A percentile compares a stretch with the other conserved stretches of the same genome.
Evolutionary conservation across 2,888 invertebrate genomes (phyloP).

Genomic region (Miltochrista miniata): DNA sequence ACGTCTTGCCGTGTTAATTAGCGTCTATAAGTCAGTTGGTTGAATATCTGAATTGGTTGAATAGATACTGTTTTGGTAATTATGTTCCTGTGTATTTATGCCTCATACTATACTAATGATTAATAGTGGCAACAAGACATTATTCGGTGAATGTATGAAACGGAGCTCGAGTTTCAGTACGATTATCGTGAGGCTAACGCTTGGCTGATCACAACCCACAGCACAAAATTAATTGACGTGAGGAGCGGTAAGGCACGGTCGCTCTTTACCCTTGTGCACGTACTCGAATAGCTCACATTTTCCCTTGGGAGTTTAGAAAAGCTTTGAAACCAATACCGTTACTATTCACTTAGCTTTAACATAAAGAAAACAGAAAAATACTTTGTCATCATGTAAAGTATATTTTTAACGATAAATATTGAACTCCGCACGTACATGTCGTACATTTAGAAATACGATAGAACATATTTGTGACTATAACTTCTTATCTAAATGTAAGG

Average conservation of each 20-base stretch:
- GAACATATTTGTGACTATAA: too few relatives aligned
- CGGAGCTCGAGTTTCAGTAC: conserved; percentile 60
- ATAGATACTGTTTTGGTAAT: conserved; percentile 13
- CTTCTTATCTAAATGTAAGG: too few relatives aligned
- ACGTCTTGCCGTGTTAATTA: conserved; percentile 27
- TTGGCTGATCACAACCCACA: conserved; percentile 68
- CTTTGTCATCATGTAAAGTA: too few relatives aligned
- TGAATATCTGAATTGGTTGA: too few relatives aligned
- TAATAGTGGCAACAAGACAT: conserved; percentile 52
- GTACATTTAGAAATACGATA: too few relatives aligned
- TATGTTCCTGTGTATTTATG: conserved; percentile 21
- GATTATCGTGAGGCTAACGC: conserved; percentile 70
- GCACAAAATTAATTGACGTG: conserved; percentile 76
- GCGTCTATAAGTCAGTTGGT: conserved; percentile 19
- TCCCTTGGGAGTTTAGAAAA: conserved; percentile 23
- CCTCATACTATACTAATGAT: conserved; percentile 42
- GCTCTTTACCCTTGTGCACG: conserved; percentile 17
- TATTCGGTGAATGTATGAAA: conserved; percentile 54
- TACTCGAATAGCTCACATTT: conserved; percentile 30
- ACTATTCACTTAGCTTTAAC: background rate
- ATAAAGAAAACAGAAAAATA: too few relatives aligned
- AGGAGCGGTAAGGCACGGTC: conserved; percentile 21
- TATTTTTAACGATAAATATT: too few relatives aligned
- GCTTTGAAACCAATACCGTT: conserved; percentile 1
- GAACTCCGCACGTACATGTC: too few relatives aligned